These are phyloP conservation scores for Hippocampus comes DNA, from an alignment of 2,113 vertebrate species.

Conservation along the genomic window DNA sequence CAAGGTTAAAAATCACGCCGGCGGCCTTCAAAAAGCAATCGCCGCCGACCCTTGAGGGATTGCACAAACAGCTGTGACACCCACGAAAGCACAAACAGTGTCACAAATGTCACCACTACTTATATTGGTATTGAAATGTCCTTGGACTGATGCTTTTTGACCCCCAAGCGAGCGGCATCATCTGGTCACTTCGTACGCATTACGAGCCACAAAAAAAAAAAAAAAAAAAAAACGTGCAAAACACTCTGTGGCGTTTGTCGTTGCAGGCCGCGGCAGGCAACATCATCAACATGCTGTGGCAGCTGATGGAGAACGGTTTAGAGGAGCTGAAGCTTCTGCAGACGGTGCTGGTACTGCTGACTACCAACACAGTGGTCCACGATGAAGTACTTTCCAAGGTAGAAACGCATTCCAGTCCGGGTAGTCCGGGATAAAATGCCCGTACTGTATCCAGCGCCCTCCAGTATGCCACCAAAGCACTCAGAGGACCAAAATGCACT, in stretches of 20 bases:
- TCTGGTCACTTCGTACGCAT: constrained; percentile 15
- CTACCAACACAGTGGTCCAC: constrained; percentile 96
- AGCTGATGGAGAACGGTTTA: constrained; percentile 96
- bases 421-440: background rate
- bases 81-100: constrained; percentile 15
- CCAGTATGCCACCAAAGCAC: background rate
- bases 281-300: constrained; percentile 99
- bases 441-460: too few species aligned
- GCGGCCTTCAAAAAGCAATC: background rate
- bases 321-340: constrained; percentile 97
- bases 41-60: background rate
- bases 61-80: background rate
- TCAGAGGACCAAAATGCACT: background rate
- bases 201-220: background rate
- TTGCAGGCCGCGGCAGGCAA: constrained; percentile 90
- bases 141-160: background rate
- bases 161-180: constrained; percentile 22
- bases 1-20: constrained; percentile 3
- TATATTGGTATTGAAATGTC: background rate
- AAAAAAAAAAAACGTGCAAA: background rate
- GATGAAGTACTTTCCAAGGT: constrained; percentile 97
- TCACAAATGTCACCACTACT: constrained; percentile 29
- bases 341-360: constrained; percentile 95
- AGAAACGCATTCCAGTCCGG: constrained; percentile 17
- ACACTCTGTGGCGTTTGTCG: constrained; percentile 13